Conservation (phyloP, 2,797 vertebrate genomes). For the Agapornis canus region DNA sequence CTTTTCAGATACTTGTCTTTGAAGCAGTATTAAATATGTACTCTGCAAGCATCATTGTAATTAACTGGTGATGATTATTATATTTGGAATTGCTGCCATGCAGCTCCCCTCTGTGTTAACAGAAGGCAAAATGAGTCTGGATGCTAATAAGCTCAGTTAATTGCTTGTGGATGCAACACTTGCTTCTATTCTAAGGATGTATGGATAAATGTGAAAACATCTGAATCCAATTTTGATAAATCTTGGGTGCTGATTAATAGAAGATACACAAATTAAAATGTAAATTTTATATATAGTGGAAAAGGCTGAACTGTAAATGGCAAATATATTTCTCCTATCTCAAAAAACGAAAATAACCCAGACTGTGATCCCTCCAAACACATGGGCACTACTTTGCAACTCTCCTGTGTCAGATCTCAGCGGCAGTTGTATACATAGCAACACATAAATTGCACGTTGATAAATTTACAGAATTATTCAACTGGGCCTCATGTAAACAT, state of each 20-base stretch:
- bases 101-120: slow-evolving; percentile 37
- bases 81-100: slow-evolving; percentile 32
- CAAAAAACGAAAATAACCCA: neutral
- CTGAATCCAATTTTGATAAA: neutral
- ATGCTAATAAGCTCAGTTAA: slow-evolving; percentile 1
- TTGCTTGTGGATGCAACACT: neutral
- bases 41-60: neutral
- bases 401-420: neutral
- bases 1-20: neutral
- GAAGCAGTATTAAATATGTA: neutral
- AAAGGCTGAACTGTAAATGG: neutral
- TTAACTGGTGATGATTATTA: slow-evolving; percentile 2
- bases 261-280: neutral
- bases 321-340: neutral
- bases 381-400: neutral
- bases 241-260: neutral
- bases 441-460: neutral
- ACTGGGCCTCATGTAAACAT: neutral
- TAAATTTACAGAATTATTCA: slow-evolving; percentile 5
- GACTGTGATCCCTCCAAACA: neutral
- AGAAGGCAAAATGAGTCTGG: slow-evolving; percentile 10
- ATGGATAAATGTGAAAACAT: neutral
- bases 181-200: neutral
- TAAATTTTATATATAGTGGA: neutral
- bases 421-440: neutral